Conservation (phyloP, 2,888 invertebrate species). For the Sceliomorpha sp. region DNA sequence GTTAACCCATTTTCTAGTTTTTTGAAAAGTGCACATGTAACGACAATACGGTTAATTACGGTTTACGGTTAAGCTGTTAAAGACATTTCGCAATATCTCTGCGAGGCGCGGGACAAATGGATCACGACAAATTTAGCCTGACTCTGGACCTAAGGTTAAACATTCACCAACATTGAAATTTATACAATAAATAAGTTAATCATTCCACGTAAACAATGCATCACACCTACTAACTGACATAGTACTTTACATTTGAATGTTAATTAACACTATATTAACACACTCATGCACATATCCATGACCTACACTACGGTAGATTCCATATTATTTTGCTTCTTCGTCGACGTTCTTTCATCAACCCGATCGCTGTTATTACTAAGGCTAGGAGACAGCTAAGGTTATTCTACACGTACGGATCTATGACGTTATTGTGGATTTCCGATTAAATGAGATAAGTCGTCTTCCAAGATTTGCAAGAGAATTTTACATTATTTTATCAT, state of each 20-base stretch:
- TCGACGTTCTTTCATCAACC: background rate
- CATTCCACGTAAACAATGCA: background rate
- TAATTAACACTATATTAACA: background rate
- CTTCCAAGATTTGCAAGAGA: too few relatives aligned
- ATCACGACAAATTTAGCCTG: constrained; percentile 9
- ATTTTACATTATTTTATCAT: too few relatives aligned
- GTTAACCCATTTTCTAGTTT: constrained; percentile 16
- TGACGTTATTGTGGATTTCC: too few relatives aligned
- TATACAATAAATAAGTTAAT: constrained; percentile 2
- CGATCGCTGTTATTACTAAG: too few relatives aligned
- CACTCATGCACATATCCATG: constrained; percentile 1
- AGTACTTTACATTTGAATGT: background rate
- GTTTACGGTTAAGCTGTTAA: constrained; percentile 13
- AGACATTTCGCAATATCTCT: constrained; percentile 6
- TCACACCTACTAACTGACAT: background rate
- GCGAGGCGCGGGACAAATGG: too few relatives aligned
- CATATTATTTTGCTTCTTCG: background rate
- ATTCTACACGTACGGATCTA: too few relatives aligned
- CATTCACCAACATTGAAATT: background rate
- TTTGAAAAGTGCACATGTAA: constrained; percentile 14
- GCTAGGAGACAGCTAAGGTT: too few relatives aligned
- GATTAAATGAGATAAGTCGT: too few relatives aligned
- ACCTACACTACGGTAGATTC: background rate
- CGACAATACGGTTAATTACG: constrained; percentile 5
- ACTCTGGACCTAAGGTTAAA: background rate